Percentiles rank a stretch among this genome's conserved stretches.
These are phyloP conservation scores for Drosophila saltans DNA, from an alignment of 1,140 invertebrate genomes.

Conservation along the genomic window DNA sequence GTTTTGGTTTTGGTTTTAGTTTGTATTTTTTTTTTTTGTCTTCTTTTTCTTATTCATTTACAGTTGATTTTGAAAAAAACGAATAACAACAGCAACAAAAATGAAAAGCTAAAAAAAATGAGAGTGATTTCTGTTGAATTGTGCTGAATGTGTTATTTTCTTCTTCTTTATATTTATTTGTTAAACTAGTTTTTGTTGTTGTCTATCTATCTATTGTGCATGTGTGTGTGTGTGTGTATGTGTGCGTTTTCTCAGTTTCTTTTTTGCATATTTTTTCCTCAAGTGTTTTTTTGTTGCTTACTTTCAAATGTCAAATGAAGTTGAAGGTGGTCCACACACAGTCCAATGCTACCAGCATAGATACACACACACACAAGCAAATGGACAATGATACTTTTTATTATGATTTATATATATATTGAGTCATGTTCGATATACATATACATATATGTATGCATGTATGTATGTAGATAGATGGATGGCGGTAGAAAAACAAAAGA, in stretches of 20 bases:
- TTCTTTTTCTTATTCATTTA: conserved; percentile 44
- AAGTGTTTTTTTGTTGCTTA: conserved; percentile 44
- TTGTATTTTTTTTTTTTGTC: conserved; percentile 27
- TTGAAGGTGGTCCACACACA: conserved; percentile 69
- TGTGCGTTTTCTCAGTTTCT: conserved; percentile 41
- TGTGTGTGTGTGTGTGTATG: conserved; percentile 18
- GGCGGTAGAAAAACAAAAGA: conserved; percentile 66
- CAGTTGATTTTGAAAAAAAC: conserved; percentile 4
- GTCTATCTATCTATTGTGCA: conserved; percentile 2
- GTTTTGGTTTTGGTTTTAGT: conserved; percentile 29
- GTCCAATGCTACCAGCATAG: conserved; percentile 1
- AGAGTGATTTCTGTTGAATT: conserved; percentile 66
- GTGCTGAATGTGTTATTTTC: conserved; percentile 11
- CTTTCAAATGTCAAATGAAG: conserved; percentile 79
- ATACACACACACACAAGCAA: conserved; percentile 7
- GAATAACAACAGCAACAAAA: conserved; percentile 24
- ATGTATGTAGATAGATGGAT: conserved; percentile 27
- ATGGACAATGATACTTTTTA: conserved; percentile 60
- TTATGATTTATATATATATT: conserved; percentile 76
- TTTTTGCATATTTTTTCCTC: conserved; percentile 71
- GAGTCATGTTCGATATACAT: conserved; percentile 56
- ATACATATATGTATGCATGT: conserved; percentile 12
- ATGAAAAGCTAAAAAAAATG: conserved; percentile 70
- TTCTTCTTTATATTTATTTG: conserved; percentile 7
- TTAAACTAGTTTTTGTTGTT: conserved; percentile 59